Base-by-base conservation (phyloP, 2,113 vertebrate genomes). In the Cyanistes caeruleus region DNA sequence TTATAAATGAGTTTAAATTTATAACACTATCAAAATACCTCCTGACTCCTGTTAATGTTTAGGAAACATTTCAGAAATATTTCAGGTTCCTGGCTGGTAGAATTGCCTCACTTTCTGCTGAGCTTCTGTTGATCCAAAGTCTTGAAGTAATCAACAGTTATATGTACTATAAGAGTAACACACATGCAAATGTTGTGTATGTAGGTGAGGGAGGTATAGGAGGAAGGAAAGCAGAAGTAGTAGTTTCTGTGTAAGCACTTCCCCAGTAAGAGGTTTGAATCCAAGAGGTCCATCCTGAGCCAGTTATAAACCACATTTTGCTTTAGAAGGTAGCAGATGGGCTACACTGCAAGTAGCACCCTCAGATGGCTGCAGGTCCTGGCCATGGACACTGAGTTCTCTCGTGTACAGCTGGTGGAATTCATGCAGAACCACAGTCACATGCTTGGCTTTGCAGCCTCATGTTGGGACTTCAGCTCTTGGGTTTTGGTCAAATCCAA, bases 21-120 rank as follows among this genome's bases (percentile, higher is more conserved):
- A 98, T 97, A 98, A 97, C 97, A 95, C 97, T 97, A 98, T 97
- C 97, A 98, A 98, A 98, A 98, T 98, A 97, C 97, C 97, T 98
- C 94, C 83, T 96, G 93, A 79, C 97, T 97, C 97, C 98, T 97
- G 94, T 98, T 98, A 98, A 98, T 96, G 80, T 97, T 98, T 97
- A 96, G 96, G 97, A 97, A 97, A 96, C 92, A 97, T 98, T 98
- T 97, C 96, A 98, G 97, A 98, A 98, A 98, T 97, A 56, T 95
- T 97, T 98, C 92, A 96, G 80, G 93, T 94, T 96, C 89, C 90
- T 95, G 94, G 53, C 70, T 88, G 73, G 87, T 95, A 93, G 80
- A 95, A 87, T 94, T 94, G 85, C 90, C 39, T 83, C 48, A 43
- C 41, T 92, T 84, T 96, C 87, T 84, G 69, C 70, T 83, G 89